These are phyloP conservation scores for Oncopodura yosiiana DNA, from an alignment of 1,140 invertebrate species.

Conservation along the genomic window DNA sequence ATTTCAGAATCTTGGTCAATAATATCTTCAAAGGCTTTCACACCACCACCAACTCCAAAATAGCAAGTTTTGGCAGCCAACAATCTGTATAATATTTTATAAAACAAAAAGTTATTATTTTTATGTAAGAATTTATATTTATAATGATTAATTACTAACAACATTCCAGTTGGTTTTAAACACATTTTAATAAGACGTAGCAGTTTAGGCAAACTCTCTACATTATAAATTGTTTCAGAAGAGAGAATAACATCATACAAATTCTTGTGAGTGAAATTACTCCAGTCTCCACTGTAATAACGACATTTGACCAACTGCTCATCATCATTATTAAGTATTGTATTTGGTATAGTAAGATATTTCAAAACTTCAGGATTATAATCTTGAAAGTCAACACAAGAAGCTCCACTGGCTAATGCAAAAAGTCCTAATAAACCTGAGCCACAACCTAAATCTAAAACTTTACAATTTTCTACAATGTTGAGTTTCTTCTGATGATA, in stretches of 20 bases:
- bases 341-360: slow-evolving; percentile 65
- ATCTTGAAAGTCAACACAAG: slow-evolving; percentile 71
- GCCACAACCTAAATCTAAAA: slow-evolving; percentile 79
- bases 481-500: slow-evolving; percentile 43
- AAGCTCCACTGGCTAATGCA: slow-evolving; percentile 52
- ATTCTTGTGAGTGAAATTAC: slow-evolving; percentile 36
- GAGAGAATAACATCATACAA: slow-evolving; percentile 76
- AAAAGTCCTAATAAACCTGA: slow-evolving; percentile 68
- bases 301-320: slow-evolving; percentile 42
- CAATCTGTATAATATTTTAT: slow-evolving; percentile 41
- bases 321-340: slow-evolving; percentile 54
- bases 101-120: not conserved
- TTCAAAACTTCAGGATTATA: slow-evolving; percentile 71
- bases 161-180: slow-evolving; percentile 54
- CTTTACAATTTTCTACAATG: slow-evolving; percentile 43
- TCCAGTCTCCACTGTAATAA: slow-evolving; percentile 76
- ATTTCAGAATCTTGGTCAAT: slow-evolving; percentile 49
- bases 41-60: slow-evolving; percentile 80
- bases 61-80: slow-evolving; percentile 77
- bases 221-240: slow-evolving; percentile 84
- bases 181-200: slow-evolving; percentile 54
- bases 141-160: slow-evolving; percentile 39
- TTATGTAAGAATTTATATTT: not conserved
- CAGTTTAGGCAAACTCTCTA: slow-evolving; percentile 64
- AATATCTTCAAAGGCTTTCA: slow-evolving; percentile 46